Conservation (phyloP, 2,888 invertebrate genomes). For the Cabera pusaria region DNA sequence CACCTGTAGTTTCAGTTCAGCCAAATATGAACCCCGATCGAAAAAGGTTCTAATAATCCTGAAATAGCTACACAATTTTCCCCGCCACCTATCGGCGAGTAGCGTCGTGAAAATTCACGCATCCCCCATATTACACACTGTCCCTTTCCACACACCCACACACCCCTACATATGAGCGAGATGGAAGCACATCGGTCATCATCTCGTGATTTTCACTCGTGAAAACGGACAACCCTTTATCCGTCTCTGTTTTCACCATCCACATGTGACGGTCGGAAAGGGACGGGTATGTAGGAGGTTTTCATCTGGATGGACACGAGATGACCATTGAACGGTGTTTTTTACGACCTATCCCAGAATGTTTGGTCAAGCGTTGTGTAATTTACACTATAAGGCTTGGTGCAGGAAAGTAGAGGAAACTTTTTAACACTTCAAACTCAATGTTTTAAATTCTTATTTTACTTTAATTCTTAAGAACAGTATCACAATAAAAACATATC, state of each 20-base stretch:
- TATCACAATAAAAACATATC: too few species aligned
- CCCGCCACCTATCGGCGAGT: conserved; percentile 78
- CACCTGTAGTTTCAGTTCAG: too few species aligned
- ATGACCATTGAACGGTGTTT: conserved; percentile 59
- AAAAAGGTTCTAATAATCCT: conserved; percentile 27
- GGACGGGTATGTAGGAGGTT: conserved; percentile 55
- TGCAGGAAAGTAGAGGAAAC: conserved; percentile 24
- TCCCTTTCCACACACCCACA: conserved; percentile 72
- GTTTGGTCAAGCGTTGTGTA: conserved; percentile 56
- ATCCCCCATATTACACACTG: conserved; percentile 47
- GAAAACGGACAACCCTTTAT: conserved; percentile 76
- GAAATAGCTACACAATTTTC: conserved; percentile 35
- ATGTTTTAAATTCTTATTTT: too few species aligned
- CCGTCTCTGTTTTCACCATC: conserved; percentile 70
- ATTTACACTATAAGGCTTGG: conserved; percentile 31
- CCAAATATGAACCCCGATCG: conserved; percentile 15
- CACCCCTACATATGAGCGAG: conserved; percentile 75
- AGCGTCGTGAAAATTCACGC: conserved; percentile 55
- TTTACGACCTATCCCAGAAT: conserved; percentile 64
- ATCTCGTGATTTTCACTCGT: conserved; percentile 63
- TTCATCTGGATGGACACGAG: conserved; percentile 59
- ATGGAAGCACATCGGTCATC: conserved; percentile 68
- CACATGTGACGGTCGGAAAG: conserved; percentile 53
- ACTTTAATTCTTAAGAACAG: too few species aligned
- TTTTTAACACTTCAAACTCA: too few species aligned